phyloP scores from a whole-genome alignment of 2,797 vertebrate species.

The Lemur catta region DNA sequence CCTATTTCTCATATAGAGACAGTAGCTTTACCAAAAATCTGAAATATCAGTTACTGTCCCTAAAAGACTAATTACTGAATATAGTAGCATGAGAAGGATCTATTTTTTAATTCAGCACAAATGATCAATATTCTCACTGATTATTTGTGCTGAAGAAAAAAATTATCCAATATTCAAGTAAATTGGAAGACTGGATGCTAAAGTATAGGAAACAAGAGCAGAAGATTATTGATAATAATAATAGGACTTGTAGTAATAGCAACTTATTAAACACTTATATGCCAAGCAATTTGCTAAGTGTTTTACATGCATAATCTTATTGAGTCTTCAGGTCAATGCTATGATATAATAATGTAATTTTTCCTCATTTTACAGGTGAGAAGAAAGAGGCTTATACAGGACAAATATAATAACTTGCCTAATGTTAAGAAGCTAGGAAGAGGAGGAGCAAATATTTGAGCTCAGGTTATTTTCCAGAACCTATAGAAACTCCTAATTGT shows the following conservation, averaged over 20 bases:
- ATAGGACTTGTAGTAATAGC: background rate
- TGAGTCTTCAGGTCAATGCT: background rate
- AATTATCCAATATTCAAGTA: background rate
- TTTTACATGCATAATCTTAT: background rate
- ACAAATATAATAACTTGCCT: background rate
- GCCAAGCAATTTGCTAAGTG: background rate
- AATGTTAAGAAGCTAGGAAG: background rate
- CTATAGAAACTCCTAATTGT: background rate
- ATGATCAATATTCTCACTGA: background rate
- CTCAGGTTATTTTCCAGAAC: background rate
- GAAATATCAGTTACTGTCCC: background rate
- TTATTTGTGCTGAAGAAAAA: background rate
- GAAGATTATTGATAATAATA: background rate
- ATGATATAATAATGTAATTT: background rate
- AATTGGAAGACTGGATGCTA: background rate
- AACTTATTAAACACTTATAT: background rate
- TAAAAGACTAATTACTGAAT: background rate
- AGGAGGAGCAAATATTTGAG: background rate
- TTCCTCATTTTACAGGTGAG: background rate
- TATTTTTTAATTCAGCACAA: constrained; percentile 11
- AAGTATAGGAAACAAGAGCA: background rate
- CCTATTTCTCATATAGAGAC: background rate
- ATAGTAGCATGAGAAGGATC: background rate
- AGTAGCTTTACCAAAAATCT: background rate
- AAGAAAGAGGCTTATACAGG: background rate